Evolutionary conservation across 1,140 invertebrate species (phyloP).

Genomic region (Pararge aegeria): DNA sequence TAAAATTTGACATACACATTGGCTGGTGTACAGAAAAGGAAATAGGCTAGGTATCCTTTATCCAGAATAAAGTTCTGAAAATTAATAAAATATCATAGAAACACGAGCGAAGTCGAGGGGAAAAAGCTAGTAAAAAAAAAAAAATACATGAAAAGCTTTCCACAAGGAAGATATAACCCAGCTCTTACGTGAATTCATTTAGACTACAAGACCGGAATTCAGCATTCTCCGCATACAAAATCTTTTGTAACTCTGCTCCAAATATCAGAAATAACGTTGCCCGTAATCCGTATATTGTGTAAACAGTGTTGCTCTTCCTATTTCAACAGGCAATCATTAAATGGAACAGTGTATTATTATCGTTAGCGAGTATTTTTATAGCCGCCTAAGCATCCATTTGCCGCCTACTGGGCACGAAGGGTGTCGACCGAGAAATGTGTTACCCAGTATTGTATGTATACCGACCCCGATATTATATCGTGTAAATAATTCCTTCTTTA

Average conservation of each 20-base stretch:
- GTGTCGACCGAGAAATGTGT: constrained; percentile 42
- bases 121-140: too few relatives aligned
- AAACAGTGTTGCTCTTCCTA: constrained; percentile 29
- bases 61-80: too few relatives aligned
- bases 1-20: too few relatives aligned
- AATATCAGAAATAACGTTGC: constrained; percentile 26
- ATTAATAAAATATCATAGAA: too few relatives aligned
- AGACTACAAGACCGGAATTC: neutral
- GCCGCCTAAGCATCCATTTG: constrained; percentile 55
- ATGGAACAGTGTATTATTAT: constrained; percentile 57
- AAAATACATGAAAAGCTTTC: too few relatives aligned
- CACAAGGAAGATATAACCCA: too few relatives aligned
- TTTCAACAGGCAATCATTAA: constrained; percentile 61
- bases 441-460: neutral
- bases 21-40: too few relatives aligned
- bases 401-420: constrained; percentile 54
- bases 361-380: constrained; percentile 61
- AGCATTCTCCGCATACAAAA: neutral
- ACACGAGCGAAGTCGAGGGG: too few relatives aligned
- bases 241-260: constrained; percentile 12
- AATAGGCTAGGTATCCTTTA: too few relatives aligned
- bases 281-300: constrained; percentile 20
- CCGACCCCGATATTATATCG: neutral
- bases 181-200: neutral
- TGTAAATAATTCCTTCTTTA: neutral